phyloP scores from a whole-genome alignment of 2,113 vertebrate species.

The Syrrhaptes paradoxus region DNA sequence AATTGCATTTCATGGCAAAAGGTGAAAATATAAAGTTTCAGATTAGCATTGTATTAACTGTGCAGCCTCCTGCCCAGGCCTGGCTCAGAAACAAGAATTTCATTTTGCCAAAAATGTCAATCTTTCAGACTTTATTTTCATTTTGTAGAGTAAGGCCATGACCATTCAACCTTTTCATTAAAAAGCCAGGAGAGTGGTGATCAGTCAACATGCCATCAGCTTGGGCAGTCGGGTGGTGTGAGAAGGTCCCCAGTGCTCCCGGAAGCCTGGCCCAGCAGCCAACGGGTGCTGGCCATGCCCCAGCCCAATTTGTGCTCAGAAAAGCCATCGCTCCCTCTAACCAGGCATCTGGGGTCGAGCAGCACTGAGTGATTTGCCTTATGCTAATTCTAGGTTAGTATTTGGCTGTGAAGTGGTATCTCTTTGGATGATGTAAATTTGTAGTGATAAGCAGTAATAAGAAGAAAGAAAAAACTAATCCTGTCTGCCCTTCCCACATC shows the following conservation, averaged over 20 bases:
- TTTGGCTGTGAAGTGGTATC: not conserved
- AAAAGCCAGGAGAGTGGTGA: not conserved
- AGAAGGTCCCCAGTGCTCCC: rapidly evolving
- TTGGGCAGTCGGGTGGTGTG: rapidly evolving
- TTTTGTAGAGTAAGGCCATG: not conserved
- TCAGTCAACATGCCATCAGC: no score
- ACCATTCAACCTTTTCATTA: not conserved
- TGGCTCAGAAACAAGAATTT: not conserved
- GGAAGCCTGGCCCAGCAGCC: not conserved
- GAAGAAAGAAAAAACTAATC: not conserved
- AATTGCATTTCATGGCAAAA: not conserved
- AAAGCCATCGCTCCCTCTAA: not conserved
- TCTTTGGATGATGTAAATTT: not conserved
- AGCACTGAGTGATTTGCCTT: not conserved
- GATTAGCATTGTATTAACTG: not conserved
- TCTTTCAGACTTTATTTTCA: not conserved
- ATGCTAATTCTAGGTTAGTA: not conserved
- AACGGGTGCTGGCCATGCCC: not conserved
- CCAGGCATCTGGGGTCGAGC: not conserved
- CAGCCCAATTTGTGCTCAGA: not conserved
- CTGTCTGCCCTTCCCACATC: not conserved
- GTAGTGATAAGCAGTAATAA: not conserved
- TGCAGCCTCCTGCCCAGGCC: not conserved
- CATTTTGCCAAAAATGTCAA: not conserved
- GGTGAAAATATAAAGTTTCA: not conserved